Base-by-base conservation (phyloP, 2,113 vertebrate genomes). In the Pedionomus torquatus region DNA sequence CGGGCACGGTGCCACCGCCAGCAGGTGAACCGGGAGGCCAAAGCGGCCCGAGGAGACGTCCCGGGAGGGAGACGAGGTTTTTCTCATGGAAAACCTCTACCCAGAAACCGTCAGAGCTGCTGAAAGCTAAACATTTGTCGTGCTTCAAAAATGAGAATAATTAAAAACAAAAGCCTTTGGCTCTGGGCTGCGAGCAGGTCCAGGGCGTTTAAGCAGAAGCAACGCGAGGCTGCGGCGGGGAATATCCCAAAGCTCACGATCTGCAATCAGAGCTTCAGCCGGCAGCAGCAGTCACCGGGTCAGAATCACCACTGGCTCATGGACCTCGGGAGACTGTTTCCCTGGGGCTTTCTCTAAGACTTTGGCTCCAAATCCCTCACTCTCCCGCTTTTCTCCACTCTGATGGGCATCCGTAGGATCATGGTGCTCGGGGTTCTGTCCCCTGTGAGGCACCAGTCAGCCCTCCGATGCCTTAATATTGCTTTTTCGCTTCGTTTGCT, bases 121-220 rank as follows among this genome's bases (percentile, higher is more conserved):
- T 71, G 31, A 1, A 11, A 74, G 46, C 44, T 12, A 2, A 83
- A 41, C 10, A 10, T 58, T 60, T 63, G 49, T 6, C 17, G 37
- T 13, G 31, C 21, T 83, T 39, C 15, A 43, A 18, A 54, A 18
- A 17, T 12, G 13, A 30, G 30, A 54, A 30, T 30, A 30, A 30
- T 54, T 54, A 30, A 54, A 54, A 54, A 30, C 52, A 61, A 39
- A 39, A 43, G 13, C 11, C 19, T 69, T 60, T 48, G 49, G 75
- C 49, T 60, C 31, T 9, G 26, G 35, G 5, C 28, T 1, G 1
- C 0, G 6, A 35, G 70, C 0, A 1, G 54, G 66, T 65, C 19
- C 30, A 6, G 28, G 4, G 23, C 6, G 15, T 14, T 51, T 1
- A 8, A 78, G 60, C 71, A 75, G 71, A 39, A 69, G 16, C 25